A percentile compares a stretch with the other conserved stretches of the same genome.
Evolutionary conservation across 2,888 invertebrate genomes (phyloP).

Genomic region (Epicampocera succincta): DNA sequence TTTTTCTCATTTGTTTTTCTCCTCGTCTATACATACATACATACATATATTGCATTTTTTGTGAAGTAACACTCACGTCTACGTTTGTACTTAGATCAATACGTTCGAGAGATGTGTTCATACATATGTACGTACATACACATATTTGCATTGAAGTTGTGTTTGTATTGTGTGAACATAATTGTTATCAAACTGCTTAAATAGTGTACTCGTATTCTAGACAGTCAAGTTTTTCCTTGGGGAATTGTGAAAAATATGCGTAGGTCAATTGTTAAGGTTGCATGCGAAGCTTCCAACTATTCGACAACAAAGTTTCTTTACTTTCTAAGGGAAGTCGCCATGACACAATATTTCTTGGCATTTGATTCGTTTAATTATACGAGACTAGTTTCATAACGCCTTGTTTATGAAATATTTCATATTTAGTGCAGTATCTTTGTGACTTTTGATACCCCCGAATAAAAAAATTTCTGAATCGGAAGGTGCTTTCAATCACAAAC

Average conservation of each 20-base stretch:
- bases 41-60: constrained; percentile 25
- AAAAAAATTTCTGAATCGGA: too few species aligned
- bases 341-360: too few species aligned
- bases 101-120: constrained; percentile 11
- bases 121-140: not conserved
- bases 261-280: constrained; percentile 28
- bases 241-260: constrained; percentile 14
- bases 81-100: constrained; percentile 27
- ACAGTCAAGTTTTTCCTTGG: constrained; percentile 44
- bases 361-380: too few species aligned
- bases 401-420: too few species aligned
- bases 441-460: too few species aligned
- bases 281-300: not conserved
- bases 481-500: too few species aligned
- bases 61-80: constrained; percentile 51
- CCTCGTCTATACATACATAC: not conserved
- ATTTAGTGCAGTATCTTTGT: too few species aligned
- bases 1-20: constrained; percentile 49
- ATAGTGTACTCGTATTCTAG: constrained; percentile 47
- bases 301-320: not conserved
- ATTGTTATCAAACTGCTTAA: constrained; percentile 16
- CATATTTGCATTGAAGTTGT: not conserved
- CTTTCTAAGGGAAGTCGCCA: too few species aligned
- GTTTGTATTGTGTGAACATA: constrained; percentile 3
- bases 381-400: too few species aligned